Percentiles rank a stretch among this genome's conserved stretches.
These are phyloP conservation scores for Microcebus murinus DNA, from an alignment of 2,113 vertebrate species.

Conservation along the genomic window DNA sequence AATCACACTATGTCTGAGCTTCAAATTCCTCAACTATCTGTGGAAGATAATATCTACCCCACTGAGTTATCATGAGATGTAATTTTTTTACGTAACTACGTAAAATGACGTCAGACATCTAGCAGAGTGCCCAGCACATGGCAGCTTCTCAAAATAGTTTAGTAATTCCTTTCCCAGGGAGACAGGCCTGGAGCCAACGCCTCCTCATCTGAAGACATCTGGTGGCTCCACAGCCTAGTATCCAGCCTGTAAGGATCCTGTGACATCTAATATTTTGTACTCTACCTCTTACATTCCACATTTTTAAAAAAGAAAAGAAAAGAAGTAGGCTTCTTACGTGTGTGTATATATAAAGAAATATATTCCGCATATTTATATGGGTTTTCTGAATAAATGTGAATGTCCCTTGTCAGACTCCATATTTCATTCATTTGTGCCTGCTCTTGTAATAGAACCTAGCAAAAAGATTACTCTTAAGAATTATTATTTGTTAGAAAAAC, in stretches of 20 bases:
- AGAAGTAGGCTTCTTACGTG: neutral
- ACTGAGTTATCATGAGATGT: neutral
- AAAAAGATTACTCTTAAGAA: slow-evolving; percentile 23
- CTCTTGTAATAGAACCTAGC: neutral
- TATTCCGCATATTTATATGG: neutral
- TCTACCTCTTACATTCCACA: neutral
- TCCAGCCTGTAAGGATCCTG: neutral
- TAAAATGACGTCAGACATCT: neutral
- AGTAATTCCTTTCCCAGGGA: neutral
- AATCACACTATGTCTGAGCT: neutral
- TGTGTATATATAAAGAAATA: no score
- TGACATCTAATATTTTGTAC: neutral
- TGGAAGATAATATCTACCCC: neutral
- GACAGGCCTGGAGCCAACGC: neutral
- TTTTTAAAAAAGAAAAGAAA: neutral
- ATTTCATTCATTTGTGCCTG: neutral
- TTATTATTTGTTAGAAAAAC: slow-evolving; percentile 19
- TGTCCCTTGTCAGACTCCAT: neutral
- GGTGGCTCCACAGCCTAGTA: neutral
- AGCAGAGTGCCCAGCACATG: neutral
- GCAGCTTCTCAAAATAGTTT: neutral
- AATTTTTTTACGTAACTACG: neutral
- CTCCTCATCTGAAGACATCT: neutral
- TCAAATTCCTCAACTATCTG: neutral
- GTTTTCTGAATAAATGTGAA: slow-evolving; percentile 4